These are phyloP conservation scores for Paraescarpia echinospica DNA, from an alignment of 1,140 invertebrate genomes.

Conservation along the genomic window DNA sequence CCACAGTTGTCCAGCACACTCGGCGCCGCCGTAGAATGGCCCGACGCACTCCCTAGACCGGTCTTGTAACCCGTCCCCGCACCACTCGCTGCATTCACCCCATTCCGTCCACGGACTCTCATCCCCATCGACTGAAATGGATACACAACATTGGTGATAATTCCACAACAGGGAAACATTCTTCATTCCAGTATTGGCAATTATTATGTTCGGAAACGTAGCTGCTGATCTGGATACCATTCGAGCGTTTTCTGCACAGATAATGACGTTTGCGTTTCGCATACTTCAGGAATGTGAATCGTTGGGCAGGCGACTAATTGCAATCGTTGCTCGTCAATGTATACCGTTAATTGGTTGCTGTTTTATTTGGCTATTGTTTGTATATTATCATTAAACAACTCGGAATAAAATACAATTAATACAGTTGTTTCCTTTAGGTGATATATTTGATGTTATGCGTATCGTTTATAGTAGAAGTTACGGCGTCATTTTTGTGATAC, in stretches of 20 bases:
- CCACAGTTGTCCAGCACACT: neutral
- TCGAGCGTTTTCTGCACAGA: too few relatives aligned
- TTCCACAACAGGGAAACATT: neutral
- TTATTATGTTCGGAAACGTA: neutral
- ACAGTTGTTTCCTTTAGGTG: neutral
- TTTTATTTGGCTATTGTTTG: too few relatives aligned
- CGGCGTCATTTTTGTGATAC: neutral
- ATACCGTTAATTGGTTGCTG: too few relatives aligned
- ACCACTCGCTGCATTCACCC: conserved; percentile 21
- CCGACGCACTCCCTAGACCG: neutral
- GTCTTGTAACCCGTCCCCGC: conserved; percentile 16
- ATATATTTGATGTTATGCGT: too few relatives aligned
- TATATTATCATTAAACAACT: too few relatives aligned
- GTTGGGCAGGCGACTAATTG: too few relatives aligned
- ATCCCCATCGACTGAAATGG: conserved; percentile 16
- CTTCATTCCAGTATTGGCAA: neutral
- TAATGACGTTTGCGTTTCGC: too few relatives aligned
- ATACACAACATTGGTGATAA: neutral
- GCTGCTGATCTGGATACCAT: too few relatives aligned
- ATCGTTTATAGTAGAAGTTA: too few relatives aligned
- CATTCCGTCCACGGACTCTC: conserved; percentile 17
- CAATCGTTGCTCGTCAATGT: too few relatives aligned
- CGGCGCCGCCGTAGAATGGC: conserved; percentile 10
- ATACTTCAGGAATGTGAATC: too few relatives aligned
- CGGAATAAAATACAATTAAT: too few relatives aligned